phyloP scores from a whole-genome alignment of 1,140 invertebrate species.

The Parapsyche elsis region DNA sequence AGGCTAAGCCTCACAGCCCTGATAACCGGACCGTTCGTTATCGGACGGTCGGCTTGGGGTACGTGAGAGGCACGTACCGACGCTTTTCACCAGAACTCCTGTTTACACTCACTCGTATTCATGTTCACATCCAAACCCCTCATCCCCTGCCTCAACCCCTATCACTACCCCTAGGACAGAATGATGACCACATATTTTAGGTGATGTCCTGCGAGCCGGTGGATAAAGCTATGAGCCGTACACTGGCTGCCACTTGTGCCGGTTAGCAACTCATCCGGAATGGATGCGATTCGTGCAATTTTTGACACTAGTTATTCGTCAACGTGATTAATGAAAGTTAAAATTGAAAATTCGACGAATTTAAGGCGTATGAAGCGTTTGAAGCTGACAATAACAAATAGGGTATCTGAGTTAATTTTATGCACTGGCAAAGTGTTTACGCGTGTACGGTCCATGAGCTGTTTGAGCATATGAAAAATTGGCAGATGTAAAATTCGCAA shows the following conservation, averaged over 20 bases:
- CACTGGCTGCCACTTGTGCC: background rate
- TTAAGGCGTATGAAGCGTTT: too few species aligned
- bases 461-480: too few species aligned
- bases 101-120: constrained; percentile 19
- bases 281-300: too few species aligned
- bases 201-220: background rate
- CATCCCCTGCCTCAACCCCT: background rate
- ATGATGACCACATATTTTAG: constrained; percentile 1
- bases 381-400: too few species aligned
- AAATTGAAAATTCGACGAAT: too few species aligned
- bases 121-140: constrained; percentile 41
- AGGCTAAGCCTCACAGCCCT: constrained; percentile 47
- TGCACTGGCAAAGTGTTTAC: too few species aligned
- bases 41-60: constrained; percentile 29
- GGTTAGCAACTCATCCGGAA: background rate
- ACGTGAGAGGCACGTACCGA: constrained; percentile 16
- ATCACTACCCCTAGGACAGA: background rate
- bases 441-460: too few species aligned
- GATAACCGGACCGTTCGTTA: constrained; percentile 48
- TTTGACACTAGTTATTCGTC: too few species aligned
- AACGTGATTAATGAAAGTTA: too few species aligned
- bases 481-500: too few species aligned
- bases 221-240: background rate
- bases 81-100: constrained; percentile 1
- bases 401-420: too few species aligned